Percentiles rank a stretch among this genome's conserved stretches.
Conservation (phyloP, 1,140 invertebrate genomes). For the Trachelipus rathkii region DNA sequence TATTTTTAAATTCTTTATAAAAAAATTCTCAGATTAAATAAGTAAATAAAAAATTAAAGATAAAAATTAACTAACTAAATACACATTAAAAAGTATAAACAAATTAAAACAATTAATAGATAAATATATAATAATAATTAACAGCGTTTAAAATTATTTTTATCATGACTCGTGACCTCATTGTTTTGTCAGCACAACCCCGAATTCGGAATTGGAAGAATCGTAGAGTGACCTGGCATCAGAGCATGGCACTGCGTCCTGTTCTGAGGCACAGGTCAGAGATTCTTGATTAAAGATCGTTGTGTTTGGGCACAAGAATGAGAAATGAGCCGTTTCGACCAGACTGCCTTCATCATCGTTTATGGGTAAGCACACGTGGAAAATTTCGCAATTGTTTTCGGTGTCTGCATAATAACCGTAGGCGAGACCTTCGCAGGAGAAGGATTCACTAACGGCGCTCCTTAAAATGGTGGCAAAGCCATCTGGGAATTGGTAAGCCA, state of each 20-base stretch:
- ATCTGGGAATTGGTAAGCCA: constrained; percentile 37
- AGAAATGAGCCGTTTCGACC: constrained; percentile 62
- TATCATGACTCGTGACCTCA: background rate
- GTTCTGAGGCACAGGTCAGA: constrained; percentile 47
- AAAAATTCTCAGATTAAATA: too few relatives aligned
- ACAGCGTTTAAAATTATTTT: too few relatives aligned
- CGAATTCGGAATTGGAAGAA: constrained; percentile 34
- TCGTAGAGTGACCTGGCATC: constrained; percentile 46
- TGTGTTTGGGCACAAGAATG: constrained; percentile 78
- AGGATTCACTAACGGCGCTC: constrained; percentile 52
- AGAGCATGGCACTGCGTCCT: constrained; percentile 48
- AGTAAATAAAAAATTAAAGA: too few relatives aligned
- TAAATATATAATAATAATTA: too few relatives aligned
- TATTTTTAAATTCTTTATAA: too few relatives aligned
- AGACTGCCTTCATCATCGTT: constrained; percentile 56
- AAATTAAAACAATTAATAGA: too few relatives aligned
- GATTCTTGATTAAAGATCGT: constrained; percentile 80
- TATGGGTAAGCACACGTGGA: constrained; percentile 72
- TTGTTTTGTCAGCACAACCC: background rate
- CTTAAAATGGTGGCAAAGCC: constrained; percentile 46
- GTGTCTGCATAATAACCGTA: constrained; percentile 82
- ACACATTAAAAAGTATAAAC: too few relatives aligned
- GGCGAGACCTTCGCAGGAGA: constrained; percentile 66
- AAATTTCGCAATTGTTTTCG: constrained; percentile 79
- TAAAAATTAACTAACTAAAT: too few relatives aligned